Base-by-base conservation (phyloP, 2,113 vertebrate species). In the Ptychochromis oligacanthus region DNA sequence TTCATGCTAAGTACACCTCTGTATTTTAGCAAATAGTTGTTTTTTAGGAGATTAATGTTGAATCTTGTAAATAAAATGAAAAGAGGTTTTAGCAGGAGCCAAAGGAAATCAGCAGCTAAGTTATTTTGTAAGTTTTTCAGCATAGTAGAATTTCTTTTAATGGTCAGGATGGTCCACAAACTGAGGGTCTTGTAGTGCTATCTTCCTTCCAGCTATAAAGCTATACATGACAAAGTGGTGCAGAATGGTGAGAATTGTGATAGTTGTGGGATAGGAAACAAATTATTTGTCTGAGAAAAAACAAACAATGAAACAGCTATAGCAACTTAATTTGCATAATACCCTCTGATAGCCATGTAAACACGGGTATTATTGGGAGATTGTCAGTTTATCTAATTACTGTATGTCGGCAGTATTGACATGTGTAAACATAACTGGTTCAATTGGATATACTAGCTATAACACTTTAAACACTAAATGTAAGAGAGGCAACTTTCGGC, bases 361-460 rank as follows among this genome's bases (percentile, higher is more conserved):
- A 82, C 79, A 88, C 7, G 22, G 82, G 46, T 18, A 62, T 80
- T 28, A 80, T 15, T 54, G 43, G 34, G 62, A 57, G 58, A 80
- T 79, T 85, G 40, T 79, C 26, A 18, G 28, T 79, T 70, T 34
- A 61, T 74, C 15, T 74, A 85, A 85, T 81, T 75, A 49, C 28
- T 81, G 24, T 64, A 77, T 54, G 59, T 87, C 77, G 17, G 36
- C 56, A 65, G 76, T 28, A n/a, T 67, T 85, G 22, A 2, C 31
- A 36, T 2, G 5, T 77, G 49, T 54, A 76, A 81, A 62, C 70
- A 82, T 20, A n/a, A 56, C 26, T 52, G 11, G 20, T 83, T 60
- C 17, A 17, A 83, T 57, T 65, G n/a, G 64, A 46, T 49, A 28
- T 18, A 70, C 31, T 52, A 15, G 64, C 49, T 49, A 28, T 70